Evolutionary conservation across 2,113 vertebrate species (phyloP), one percentile per base, ranked within the genome.

Genomic region (Brevimyrus niger): DNA sequence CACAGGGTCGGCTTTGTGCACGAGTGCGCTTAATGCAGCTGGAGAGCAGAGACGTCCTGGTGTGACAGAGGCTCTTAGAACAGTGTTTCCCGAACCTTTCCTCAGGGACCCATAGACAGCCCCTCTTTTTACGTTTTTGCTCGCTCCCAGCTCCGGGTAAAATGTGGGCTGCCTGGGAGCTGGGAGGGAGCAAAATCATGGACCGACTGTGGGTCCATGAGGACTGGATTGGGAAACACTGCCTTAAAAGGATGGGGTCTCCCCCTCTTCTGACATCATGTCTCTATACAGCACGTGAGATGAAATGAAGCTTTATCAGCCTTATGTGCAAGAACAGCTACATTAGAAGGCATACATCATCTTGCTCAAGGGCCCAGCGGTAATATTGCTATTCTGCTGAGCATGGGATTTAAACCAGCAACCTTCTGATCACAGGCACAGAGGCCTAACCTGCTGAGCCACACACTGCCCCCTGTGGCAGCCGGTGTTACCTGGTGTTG

Each of bases 1-100:
- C 91, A 94, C 84, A 90, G 91, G 91, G 91, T 94, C 92, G 92
- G 92, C 86, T 91, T 88, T 93, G 93, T 93, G 93, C 92, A 93
- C 94, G 92, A 93, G 91, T 80, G 91, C 80, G 89, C 87, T 91
- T 91, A 90, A 91, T 53, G 91, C 91, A 87, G 87, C 90, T 85
- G 91, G 86, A 53, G 87, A 89, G 87, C 88, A 89, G 58, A 3
- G 61, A 27, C 61, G 10, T 31, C n/a, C 61, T 31, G 61, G 61
- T 65, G 61, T 31, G 61, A 65, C 61, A 65, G 61, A 65, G 61
- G n/a, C n/a, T 27, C 61, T 27, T 65, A 31, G 61, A 4, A 65
- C 10, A 65, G 58, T 65, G 23, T 65, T 65, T 27, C 58, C 58
- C 58, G 27, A 27, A 11, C 61, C 9, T 3, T 1, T 65, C 61